These are phyloP conservation scores for Euzetes globulus DNA, from an alignment of 2,888 invertebrate species.

Conservation along the genomic window DNA sequence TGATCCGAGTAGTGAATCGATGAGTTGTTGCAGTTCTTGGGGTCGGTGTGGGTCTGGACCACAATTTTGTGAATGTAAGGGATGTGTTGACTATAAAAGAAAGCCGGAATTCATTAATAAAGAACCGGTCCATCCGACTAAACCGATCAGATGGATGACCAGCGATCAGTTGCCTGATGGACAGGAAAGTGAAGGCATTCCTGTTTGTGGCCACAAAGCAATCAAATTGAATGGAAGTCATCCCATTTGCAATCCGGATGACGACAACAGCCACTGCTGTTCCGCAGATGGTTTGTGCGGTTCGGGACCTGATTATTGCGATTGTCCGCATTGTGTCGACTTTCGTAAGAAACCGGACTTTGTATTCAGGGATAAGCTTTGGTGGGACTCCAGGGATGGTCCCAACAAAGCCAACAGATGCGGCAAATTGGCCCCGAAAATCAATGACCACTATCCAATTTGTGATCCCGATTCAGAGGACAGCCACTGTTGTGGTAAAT, in stretches of 20 bases:
- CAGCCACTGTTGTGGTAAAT: constrained; percentile 25
- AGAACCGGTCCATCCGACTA: constrained; percentile 1
- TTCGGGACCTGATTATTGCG: constrained; percentile 23
- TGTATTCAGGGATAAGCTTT: not conserved
- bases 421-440: constrained; percentile 10
- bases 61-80: constrained; percentile 45
- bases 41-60: constrained; percentile 45
- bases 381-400: constrained; percentile 23
- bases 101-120: constrained; percentile 23
- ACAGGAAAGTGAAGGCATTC: not conserved
- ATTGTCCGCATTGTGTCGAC: constrained; percentile 24
- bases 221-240: constrained; percentile 17
- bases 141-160: constrained; percentile 21
- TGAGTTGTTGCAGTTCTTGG: constrained; percentile 45
- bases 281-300: constrained; percentile 27
- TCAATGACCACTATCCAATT: constrained; percentile 14
- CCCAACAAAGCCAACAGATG: constrained; percentile 15
- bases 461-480: constrained; percentile 19
- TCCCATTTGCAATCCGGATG: constrained; percentile 34
- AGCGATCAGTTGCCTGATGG: not conserved
- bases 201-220: constrained; percentile 25
- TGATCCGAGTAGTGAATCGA: constrained; percentile 46
- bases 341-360: constrained; percentile 10
- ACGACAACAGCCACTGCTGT: constrained; percentile 28
- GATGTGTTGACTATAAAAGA: constrained; percentile 40